A percentile compares a stretch with the other conserved stretches of the same genome.
phyloP scores from a whole-genome alignment of 2,888 invertebrate genomes.

The Sphaeridia pumilis region DNA sequence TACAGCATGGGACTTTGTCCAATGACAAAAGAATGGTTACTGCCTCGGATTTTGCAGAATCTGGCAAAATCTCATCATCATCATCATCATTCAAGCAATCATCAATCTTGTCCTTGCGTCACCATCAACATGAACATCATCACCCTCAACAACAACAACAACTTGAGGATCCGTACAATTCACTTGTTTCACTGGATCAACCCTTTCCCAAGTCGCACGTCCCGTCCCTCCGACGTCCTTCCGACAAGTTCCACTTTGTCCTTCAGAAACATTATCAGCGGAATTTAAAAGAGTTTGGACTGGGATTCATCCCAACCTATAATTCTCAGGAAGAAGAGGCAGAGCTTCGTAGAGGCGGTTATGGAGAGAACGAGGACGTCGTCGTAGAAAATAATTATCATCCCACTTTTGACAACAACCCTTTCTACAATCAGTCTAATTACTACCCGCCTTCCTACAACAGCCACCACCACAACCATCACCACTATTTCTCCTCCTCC shows the following conservation, averaged over 20 bases:
- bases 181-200: neutral
- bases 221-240: neutral
- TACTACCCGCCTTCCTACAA: neutral
- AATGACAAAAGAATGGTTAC: conserved; percentile 1
- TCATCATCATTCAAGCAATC: conserved; percentile 1
- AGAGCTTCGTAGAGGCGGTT: too few relatives aligned
- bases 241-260: conserved; percentile 12
- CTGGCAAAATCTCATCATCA: conserved; percentile 1
- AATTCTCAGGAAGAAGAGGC: neutral
- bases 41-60: neutral
- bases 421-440: conserved; percentile 1
- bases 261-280: conserved; percentile 15
- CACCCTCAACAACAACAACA: too few relatives aligned
- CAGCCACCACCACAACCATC: too few relatives aligned
- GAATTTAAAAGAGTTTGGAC: conserved; percentile 16
- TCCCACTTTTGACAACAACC: neutral
- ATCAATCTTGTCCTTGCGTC: conserved; percentile 1
- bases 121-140: too few relatives aligned
- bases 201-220: conserved; percentile 3
- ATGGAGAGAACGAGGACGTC: too few relatives aligned
- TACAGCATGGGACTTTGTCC: neutral
- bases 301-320: conserved; percentile 3
- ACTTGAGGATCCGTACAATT: neutral
- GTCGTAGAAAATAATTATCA: neutral
- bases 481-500: too few relatives aligned